Evolutionary conservation across 2,797 vertebrate genomes (phyloP).

Genomic region (Semaprochilodus insignis): DNA sequence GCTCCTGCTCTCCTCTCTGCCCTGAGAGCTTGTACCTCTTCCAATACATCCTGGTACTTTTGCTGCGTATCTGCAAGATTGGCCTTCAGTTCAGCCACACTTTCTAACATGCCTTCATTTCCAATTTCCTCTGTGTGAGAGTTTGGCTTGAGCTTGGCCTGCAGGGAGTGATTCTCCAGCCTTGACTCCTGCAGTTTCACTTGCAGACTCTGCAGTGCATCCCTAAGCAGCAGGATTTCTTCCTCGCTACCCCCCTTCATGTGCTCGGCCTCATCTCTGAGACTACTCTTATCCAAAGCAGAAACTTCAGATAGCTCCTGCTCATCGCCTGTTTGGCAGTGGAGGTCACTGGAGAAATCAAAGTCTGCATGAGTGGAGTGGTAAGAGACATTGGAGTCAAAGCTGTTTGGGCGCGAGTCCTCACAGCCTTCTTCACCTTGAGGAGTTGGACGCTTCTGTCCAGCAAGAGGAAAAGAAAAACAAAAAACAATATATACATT

Average conservation of each 20-base stretch:
- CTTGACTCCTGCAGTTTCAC: constrained; percentile 82
- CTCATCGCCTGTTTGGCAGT: constrained; percentile 54
- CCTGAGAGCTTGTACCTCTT: constrained; percentile 83
- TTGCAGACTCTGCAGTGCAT: constrained; percentile 82
- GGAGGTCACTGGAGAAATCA: constrained; percentile 60
- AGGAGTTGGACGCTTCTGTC: constrained; percentile 72
- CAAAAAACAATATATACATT: background rate
- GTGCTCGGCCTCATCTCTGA: constrained; percentile 48
- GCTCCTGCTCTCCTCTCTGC: constrained; percentile 68
- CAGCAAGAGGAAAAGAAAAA: background rate
- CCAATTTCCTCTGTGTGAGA: constrained; percentile 62
- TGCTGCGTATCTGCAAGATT: constrained; percentile 85
- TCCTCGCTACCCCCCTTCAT: constrained; percentile 63
- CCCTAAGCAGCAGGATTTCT: constrained; percentile 80
- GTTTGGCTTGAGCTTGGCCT: constrained; percentile 77
- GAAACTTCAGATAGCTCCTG: constrained; percentile 60
- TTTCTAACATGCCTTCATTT: constrained; percentile 80
- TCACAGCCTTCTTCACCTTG: constrained; percentile 72
- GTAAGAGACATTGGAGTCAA: constrained; percentile 82
- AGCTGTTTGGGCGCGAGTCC: constrained; percentile 78
- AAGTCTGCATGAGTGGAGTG: constrained; percentile 84
- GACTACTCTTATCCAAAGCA: constrained; percentile 35
- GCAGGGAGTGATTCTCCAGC: constrained; percentile 79
- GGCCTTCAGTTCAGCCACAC: constrained; percentile 83
- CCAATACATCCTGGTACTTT: constrained; percentile 81